A percentile compares a stretch with the other conserved stretches of the same genome.
Conservation (phyloP, 2,797 vertebrate genomes). For the Petrocephalus schoutedeni region DNA sequence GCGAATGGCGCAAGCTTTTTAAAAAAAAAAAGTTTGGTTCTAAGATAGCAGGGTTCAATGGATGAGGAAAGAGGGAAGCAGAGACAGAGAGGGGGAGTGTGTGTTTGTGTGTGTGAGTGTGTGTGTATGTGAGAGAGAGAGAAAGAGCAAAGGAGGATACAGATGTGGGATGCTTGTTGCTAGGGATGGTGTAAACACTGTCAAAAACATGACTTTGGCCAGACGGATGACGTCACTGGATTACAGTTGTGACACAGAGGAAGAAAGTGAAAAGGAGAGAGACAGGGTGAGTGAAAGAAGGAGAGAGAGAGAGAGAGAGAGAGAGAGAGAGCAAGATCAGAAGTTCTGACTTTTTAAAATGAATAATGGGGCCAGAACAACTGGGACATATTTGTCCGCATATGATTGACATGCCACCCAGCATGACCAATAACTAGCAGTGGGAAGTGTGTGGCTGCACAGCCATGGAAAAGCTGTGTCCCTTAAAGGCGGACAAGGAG, state of each 20-base stretch:
- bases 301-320: background rate
- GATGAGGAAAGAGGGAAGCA: background rate
- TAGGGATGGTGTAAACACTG: conserved; percentile 54
- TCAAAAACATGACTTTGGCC: conserved; percentile 63
- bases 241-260: conserved; percentile 53
- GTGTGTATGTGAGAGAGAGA: background rate
- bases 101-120: background rate
- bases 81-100: background rate
- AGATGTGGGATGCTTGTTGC: conserved; percentile 67
- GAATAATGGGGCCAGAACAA: conserved; percentile 10
- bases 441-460: conserved; percentile 15
- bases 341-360: conserved; percentile 12
- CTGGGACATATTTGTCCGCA: background rate
- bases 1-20: background rate
- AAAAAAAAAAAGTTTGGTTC: background rate
- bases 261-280: conserved; percentile 3
- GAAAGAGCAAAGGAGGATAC: conserved; percentile 42
- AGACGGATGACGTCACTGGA: conserved; percentile 57
- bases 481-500: conserved; percentile 25
- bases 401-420: conserved; percentile 14
- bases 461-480: conserved; percentile 35
- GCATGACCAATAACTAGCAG: conserved; percentile 26
- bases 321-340: background rate
- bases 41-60: background rate
- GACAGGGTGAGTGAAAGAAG: conserved; percentile 19